Evolutionary conservation across 2,888 invertebrate genomes (phyloP).

Genomic region (Euzophera pinguis): DNA sequence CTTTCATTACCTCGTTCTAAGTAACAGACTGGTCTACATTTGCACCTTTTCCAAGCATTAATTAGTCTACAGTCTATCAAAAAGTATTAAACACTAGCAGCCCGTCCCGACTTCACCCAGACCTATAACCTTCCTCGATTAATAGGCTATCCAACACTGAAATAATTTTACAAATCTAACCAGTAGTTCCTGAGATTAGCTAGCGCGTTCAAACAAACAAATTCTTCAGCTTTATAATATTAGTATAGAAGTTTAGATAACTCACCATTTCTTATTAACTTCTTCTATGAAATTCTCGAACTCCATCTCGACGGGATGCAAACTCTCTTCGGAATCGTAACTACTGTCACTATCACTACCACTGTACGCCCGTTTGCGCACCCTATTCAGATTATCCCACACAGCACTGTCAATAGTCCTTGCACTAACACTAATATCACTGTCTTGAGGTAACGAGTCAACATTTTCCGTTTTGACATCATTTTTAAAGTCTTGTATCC

Average conservation of each 20-base stretch:
- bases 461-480: slow-evolving; percentile 23
- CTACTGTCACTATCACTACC: slow-evolving; percentile 59
- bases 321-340: slow-evolving; percentile 62
- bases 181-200: too few species aligned
- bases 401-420: slow-evolving; percentile 49
- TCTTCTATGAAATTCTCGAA: slow-evolving; percentile 67
- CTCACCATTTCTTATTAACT: slow-evolving; percentile 72
- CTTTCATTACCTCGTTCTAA: too few species aligned
- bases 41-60: too few species aligned
- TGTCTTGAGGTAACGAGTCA: slow-evolving; percentile 29
- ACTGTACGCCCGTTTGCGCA: slow-evolving; percentile 55
- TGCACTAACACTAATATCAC: slow-evolving; percentile 58
- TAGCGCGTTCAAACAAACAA: too few species aligned
- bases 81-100: too few species aligned
- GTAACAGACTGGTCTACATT: too few species aligned
- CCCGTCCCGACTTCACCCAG: too few species aligned
- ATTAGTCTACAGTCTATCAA: too few species aligned
- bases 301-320: slow-evolving; percentile 65
- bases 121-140: too few species aligned
- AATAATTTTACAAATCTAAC: too few species aligned
- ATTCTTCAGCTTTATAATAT: too few species aligned
- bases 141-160: too few species aligned
- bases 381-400: slow-evolving; percentile 38
- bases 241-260: slow-evolving; percentile 16
- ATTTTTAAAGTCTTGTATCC: slow-evolving; percentile 36